These are phyloP conservation scores for Diplolepis rosae DNA, from an alignment of 2,888 invertebrate species.

Conservation along the genomic window DNA sequence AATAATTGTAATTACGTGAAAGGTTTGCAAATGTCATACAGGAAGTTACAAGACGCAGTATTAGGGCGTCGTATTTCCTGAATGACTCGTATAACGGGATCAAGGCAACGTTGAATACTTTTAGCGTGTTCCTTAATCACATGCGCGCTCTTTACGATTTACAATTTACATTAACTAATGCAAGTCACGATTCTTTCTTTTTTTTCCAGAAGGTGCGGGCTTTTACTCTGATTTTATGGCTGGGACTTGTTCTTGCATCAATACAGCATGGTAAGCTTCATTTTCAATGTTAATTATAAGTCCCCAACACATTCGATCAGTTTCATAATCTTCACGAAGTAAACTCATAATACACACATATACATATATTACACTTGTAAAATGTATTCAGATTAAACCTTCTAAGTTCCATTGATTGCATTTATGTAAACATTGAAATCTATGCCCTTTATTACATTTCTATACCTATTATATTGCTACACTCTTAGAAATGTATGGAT, in stretches of 20 bases:
- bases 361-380: too few relatives aligned
- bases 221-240: slow-evolving; percentile 60
- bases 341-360: neutral
- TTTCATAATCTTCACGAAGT: neutral
- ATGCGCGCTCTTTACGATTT: slow-evolving; percentile 38
- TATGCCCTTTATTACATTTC: neutral
- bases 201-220: slow-evolving; percentile 64
- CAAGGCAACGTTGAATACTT: slow-evolving; percentile 40
- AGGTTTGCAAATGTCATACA: slow-evolving; percentile 48
- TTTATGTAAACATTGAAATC: neutral
- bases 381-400: neutral
- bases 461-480: too few relatives aligned
- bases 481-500: too few relatives aligned
- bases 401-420: neutral
- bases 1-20: slow-evolving; percentile 46
- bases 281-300: slow-evolving; percentile 27
- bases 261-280: slow-evolving; percentile 62
- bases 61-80: slow-evolving; percentile 58
- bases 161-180: too few relatives aligned
- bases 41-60: slow-evolving; percentile 57
- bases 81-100: slow-evolving; percentile 53
- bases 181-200: slow-evolving; percentile 43
- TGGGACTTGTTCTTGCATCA: slow-evolving; percentile 60
- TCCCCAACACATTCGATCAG: neutral
- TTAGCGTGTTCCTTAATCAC: slow-evolving; percentile 45